Evolutionary conservation across 2,888 invertebrate genomes (phyloP).

Genomic region (Aromia moschata): DNA sequence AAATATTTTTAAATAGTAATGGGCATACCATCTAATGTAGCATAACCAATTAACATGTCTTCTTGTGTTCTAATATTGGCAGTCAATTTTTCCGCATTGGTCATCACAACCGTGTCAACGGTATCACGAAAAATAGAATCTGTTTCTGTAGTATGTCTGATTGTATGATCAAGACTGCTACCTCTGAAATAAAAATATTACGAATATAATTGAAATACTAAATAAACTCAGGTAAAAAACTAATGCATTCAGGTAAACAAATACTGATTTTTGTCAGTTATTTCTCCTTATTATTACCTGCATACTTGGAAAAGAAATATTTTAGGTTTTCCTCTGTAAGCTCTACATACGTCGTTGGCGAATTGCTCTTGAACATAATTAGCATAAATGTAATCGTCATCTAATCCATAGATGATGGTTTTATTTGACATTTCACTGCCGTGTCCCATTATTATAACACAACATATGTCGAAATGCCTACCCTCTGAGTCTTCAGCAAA

Average conservation of each 20-base stretch:
- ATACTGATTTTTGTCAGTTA: too few species aligned
- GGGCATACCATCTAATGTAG: constrained; percentile 68
- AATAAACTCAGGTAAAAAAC: neutral
- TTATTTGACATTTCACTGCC: constrained; percentile 64
- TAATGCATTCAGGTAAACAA: neutral
- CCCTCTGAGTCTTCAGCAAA: constrained; percentile 62
- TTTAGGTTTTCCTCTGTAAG: constrained; percentile 71
- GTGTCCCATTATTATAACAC: constrained; percentile 75
- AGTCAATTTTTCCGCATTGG: neutral
- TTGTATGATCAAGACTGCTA: constrained; percentile 50
- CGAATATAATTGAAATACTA: neutral
- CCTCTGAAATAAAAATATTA: constrained; percentile 52
- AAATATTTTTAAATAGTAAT: neutral
- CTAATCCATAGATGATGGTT: constrained; percentile 68
- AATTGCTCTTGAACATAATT: constrained; percentile 65
- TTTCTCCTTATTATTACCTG: too few species aligned
- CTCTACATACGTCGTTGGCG: constrained; percentile 67
- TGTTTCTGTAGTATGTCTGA: constrained; percentile 46
- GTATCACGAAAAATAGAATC: constrained; percentile 21
- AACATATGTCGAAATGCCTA: constrained; percentile 68
- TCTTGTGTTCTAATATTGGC: constrained; percentile 56
- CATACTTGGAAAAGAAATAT: constrained; percentile 78
- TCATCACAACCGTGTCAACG: neutral
- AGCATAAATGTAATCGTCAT: constrained; percentile 66
- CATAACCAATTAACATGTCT: constrained; percentile 72